phyloP scores from a whole-genome alignment of 2,113 vertebrate genomes.

The Esox niger region DNA sequence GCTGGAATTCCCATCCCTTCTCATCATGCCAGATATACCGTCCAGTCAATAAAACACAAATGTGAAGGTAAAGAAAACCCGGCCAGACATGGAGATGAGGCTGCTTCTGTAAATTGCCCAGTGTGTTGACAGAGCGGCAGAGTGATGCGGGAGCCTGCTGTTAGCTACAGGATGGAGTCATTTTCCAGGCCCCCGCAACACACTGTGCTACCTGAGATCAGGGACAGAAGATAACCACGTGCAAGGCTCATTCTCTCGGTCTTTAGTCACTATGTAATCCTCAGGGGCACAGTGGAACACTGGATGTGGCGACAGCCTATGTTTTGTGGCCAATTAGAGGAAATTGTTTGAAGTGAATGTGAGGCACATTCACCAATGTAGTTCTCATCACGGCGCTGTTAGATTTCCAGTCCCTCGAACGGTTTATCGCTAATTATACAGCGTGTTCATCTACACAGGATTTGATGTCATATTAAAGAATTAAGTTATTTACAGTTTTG shows the following conservation, averaged over 20 bases:
- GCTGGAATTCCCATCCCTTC: not conserved
- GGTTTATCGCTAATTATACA: too few relatives aligned
- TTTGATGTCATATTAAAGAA: too few relatives aligned
- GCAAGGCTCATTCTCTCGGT: slow-evolving; percentile 42
- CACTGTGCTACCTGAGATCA: slow-evolving; percentile 51
- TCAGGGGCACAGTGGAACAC: slow-evolving; percentile 29
- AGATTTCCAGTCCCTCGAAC: too few relatives aligned
- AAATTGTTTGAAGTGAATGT: slow-evolving; percentile 59
- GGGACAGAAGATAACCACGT: slow-evolving; percentile 57
- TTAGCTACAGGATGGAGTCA: slow-evolving; percentile 48
- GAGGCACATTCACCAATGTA: slow-evolving; percentile 54
- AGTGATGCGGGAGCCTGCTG: slow-evolving; percentile 40
- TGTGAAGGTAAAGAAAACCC: not conserved
- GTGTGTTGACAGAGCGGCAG: slow-evolving; percentile 4
- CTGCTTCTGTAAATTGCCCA: slow-evolving; percentile 9
- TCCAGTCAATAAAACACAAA: slow-evolving; percentile 36
- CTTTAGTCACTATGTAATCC: slow-evolving; percentile 62
- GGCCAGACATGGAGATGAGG: slow-evolving; percentile 5
- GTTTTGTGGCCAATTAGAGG: slow-evolving; percentile 63
- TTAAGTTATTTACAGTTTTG: too few relatives aligned
- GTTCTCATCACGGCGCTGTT: not conserved
- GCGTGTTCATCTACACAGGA: too few relatives aligned
- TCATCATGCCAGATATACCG: slow-evolving; percentile 19
- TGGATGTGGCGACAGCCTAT: slow-evolving; percentile 40
- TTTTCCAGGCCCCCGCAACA: slow-evolving; percentile 34